Conservation (phyloP, 2,888 invertebrate genomes). For the Hydropsyche betteni region DNA sequence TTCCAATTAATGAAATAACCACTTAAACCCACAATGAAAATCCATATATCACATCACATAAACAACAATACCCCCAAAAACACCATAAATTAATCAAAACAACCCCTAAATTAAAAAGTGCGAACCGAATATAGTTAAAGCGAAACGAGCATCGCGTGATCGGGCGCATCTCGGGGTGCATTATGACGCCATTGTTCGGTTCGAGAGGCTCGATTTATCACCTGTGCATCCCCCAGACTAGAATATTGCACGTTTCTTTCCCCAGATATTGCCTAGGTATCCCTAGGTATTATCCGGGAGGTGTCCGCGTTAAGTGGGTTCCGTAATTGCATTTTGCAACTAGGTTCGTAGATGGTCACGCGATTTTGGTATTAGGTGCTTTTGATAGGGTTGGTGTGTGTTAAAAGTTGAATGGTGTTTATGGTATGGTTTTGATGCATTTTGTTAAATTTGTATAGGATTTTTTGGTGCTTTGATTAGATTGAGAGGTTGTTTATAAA, state of each 20-base stretch:
- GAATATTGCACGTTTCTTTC: not conserved
- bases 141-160: conserved; percentile 1
- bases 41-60: too few species aligned
- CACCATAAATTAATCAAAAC: too few species aligned
- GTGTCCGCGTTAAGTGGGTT: conserved; percentile 48
- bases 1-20: too few species aligned
- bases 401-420: too few species aligned
- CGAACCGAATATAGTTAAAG: too few species aligned
- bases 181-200: conserved; percentile 23
- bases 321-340: conserved; percentile 48
- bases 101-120: too few species aligned
- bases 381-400: not conserved
- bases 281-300: not conserved
- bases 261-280: not conserved
- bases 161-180: conserved; percentile 1
- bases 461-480: too few species aligned
- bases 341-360: conserved; percentile 35
- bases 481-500: too few species aligned
- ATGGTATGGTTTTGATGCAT: too few species aligned
- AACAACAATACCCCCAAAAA: too few species aligned
- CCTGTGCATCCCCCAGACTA: not conserved
- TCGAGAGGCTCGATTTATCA: conserved; percentile 18
- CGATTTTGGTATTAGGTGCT: conserved; percentile 45
- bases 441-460: too few species aligned
- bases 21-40: too few species aligned